Conservation (phyloP, 2,797 vertebrate genomes). For the Chloroceryle amazona region DNA sequence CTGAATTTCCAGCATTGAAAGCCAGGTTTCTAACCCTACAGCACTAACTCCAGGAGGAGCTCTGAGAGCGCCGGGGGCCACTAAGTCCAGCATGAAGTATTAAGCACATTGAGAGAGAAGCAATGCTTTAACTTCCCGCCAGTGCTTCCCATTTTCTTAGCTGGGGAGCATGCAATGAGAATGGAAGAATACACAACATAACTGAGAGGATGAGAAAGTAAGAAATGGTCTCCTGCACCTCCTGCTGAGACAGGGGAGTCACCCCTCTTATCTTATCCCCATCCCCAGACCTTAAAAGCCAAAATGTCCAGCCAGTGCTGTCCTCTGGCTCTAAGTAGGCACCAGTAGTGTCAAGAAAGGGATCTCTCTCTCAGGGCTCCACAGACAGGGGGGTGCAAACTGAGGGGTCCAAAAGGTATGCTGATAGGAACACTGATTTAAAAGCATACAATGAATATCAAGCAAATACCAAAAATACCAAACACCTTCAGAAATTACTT, state of each 20-base stretch:
- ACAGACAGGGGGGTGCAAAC: neutral
- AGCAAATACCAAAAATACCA: neutral
- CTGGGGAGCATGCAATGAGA: neutral
- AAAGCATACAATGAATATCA: neutral
- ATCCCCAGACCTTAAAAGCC: neutral
- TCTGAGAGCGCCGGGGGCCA: neutral
- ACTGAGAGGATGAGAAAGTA: neutral
- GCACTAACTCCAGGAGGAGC: neutral
- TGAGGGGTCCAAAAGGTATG: neutral
- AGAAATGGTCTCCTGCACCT: neutral
- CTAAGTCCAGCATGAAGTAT: neutral
- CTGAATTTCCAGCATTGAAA: neutral
- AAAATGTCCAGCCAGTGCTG: neutral
- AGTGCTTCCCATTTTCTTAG: neutral
- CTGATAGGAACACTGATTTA: neutral
- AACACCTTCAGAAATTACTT: neutral
- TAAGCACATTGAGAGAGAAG: neutral
- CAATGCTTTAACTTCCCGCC: neutral
- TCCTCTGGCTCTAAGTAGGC: neutral
- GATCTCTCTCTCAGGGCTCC: neutral
- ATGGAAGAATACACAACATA: neutral
- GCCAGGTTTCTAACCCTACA: neutral
- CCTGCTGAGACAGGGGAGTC: neutral
- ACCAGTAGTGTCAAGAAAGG: neutral
- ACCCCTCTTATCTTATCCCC: neutral